Base-by-base conservation (phyloP, 2,888 invertebrate species). In the Xestobium rufovillosum region DNA sequence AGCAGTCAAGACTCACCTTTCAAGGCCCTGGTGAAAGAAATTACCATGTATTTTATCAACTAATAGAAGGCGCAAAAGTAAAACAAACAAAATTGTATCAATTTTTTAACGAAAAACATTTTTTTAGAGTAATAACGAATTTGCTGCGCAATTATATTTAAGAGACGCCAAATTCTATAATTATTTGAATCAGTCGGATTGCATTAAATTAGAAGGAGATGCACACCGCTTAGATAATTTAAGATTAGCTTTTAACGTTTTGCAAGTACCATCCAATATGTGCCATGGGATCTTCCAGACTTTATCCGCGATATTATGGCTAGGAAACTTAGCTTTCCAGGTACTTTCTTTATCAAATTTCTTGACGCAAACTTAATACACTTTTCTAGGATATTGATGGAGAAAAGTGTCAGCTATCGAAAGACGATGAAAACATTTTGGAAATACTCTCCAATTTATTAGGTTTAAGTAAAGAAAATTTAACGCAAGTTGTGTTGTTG, bases 1-100 rank as follows among this genome's bases (percentile, higher is more conserved):
- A 92, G 61, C 84, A 91, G 56, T 90, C 89, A 12, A 73, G 92
- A 47, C 86, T 92, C 56, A 91, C 90, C 1, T 89, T 89, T 54
- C 91, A 91, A 51, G 83, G 88, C 51, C 77, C 81, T 0, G 79
- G 83, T 14, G 92, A 92, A 65, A 73, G 90, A 36, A 91, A 91
- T 64, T 91, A 90, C 61, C 90, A 91, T 59, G 90, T 92, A 23
- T 85, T 92, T 65, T 92, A 92, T 65, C 89, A 90, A 59, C 72
- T 92, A 38, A 85, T 89, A 2, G 88, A 89, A 50, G 90, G 86
- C 25, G 89, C 85, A 25, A 81, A 80, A 72, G 79, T 79, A 60
- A 50, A 48, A 32, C 34, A n/a, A n/a, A n/a, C n/a, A n/a, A n/a
- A n/a, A n/a, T n/a, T n/a, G n/a, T n/a, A n/a, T n/a, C n/a, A n/a